phyloP scores from a whole-genome alignment of 2,888 invertebrate genomes.

The Aphelenchoides bicaudatus region DNA sequence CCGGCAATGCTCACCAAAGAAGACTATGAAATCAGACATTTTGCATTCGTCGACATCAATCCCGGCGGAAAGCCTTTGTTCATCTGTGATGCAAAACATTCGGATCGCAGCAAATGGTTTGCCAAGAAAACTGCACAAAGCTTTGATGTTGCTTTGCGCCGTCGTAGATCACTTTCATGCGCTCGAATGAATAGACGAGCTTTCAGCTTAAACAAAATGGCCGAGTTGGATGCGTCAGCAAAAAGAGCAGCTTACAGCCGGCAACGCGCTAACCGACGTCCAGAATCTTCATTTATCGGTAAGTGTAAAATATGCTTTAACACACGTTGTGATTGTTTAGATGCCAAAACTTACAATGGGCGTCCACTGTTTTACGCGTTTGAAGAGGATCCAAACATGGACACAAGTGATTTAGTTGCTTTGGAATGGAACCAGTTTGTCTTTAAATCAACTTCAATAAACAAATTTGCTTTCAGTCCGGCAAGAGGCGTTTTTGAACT shows the following conservation, averaged over 20 bases:
- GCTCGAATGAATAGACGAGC: conserved; percentile 15
- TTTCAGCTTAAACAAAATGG: conserved; percentile 13
- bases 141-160: conserved; percentile 14
- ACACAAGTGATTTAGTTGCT: too few relatives aligned
- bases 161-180: conserved; percentile 4
- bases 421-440: too few relatives aligned
- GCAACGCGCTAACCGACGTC: background rate
- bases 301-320: background rate
- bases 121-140: conserved; percentile 11
- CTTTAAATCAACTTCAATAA: too few relatives aligned
- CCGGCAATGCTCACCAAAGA: too few relatives aligned
- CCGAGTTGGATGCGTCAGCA: conserved; percentile 11
- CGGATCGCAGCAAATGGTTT: conserved; percentile 12
- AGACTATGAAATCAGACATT: too few relatives aligned
- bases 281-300: conserved; percentile 13
- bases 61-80: conserved; percentile 7
- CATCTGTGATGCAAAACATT: conserved; percentile 1
- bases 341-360: background rate
- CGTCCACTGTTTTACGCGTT: too few relatives aligned
- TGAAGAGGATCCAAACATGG: too few relatives aligned
- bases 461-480: too few relatives aligned
- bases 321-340: background rate
- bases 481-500: background rate
- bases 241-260: background rate
- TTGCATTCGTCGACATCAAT: conserved; percentile 14